Conservation (phyloP, 1,140 invertebrate genomes). For the Pogonomyrmex barbatus region DNA sequence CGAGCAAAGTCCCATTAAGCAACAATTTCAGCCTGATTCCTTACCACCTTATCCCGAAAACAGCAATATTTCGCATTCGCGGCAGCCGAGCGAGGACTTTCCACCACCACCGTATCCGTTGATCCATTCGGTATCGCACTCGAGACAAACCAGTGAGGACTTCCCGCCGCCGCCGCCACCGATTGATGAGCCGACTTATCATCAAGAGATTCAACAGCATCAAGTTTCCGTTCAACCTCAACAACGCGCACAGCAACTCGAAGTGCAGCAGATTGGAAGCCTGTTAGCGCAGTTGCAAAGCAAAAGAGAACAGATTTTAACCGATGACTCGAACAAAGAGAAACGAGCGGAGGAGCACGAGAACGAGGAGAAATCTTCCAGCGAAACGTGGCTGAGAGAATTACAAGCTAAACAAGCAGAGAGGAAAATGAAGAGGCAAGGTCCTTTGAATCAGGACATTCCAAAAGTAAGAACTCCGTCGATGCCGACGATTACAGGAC, state of each 20-base stretch:
- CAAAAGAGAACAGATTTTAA: constrained; percentile 90
- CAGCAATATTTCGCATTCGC: constrained; percentile 81
- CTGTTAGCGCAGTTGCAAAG: constrained; percentile 91
- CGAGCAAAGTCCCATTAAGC: constrained; percentile 90
- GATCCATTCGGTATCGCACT: constrained; percentile 91
- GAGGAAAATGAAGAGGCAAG: constrained; percentile 87
- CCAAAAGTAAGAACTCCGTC: constrained; percentile 74
- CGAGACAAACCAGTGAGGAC: constrained; percentile 94
- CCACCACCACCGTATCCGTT: constrained; percentile 92
- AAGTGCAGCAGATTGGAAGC: constrained; percentile 85
- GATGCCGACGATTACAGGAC: constrained; percentile 55
- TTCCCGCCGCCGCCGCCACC: constrained; percentile 95
- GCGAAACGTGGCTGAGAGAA: constrained; percentile 91
- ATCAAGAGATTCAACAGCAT: constrained; percentile 78
- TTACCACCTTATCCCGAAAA: constrained; percentile 83
- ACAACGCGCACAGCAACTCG: constrained; percentile 69
- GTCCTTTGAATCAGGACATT: constrained; percentile 77
- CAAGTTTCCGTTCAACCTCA: constrained; percentile 28
- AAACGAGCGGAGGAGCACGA: constrained; percentile 75
- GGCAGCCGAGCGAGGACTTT: constrained; percentile 87
- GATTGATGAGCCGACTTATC: constrained; percentile 88
- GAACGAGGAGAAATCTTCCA: constrained; percentile 83
- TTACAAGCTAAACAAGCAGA: constrained; percentile 92
- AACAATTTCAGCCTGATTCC: constrained; percentile 73
- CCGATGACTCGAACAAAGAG: constrained; percentile 83